A percentile compares a stretch with the other conserved stretches of the same genome.
phyloP scores from a whole-genome alignment of 2,888 invertebrate species.

The Tricholauxania praeusta region DNA sequence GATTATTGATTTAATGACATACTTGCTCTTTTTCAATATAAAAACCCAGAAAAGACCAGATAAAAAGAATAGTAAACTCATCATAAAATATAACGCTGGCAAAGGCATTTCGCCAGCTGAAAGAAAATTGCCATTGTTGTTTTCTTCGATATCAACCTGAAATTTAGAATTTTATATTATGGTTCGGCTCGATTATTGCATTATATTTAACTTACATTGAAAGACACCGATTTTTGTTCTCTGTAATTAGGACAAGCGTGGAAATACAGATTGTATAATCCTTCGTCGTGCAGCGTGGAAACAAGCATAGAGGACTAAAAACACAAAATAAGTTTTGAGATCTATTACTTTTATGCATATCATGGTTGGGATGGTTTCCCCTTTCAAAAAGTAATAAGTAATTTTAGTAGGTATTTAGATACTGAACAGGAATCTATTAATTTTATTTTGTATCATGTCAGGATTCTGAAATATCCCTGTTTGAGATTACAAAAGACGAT shows the following conservation, averaged over 20 bases:
- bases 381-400: no score
- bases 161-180: conserved; percentile 38
- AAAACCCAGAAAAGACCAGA: conserved; percentile 95
- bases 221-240: conserved; percentile 70
- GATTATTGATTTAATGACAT: conserved; percentile 52
- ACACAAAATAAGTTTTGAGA: background rate
- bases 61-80: conserved; percentile 89
- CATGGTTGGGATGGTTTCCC: no score
- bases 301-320: conserved; percentile 83
- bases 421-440: no score
- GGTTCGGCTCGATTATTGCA: background rate
- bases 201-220: conserved; percentile 59
- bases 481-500: no score
- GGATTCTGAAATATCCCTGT: no score
- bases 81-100: conserved; percentile 91
- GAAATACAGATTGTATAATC: conserved; percentile 94
- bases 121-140: conserved; percentile 85
- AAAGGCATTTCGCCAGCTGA: conserved; percentile 98
- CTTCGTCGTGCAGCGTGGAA: conserved; percentile 82
- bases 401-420: no score
- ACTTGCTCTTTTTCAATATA: conserved; percentile 84
- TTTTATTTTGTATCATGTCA: no score
- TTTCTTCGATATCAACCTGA: conserved; percentile 89
- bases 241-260: conserved; percentile 89
- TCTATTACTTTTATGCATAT: background rate